Base-by-base conservation (phyloP, 2,797 vertebrate genomes). In the Schizopygopsis malacanthus region DNA sequence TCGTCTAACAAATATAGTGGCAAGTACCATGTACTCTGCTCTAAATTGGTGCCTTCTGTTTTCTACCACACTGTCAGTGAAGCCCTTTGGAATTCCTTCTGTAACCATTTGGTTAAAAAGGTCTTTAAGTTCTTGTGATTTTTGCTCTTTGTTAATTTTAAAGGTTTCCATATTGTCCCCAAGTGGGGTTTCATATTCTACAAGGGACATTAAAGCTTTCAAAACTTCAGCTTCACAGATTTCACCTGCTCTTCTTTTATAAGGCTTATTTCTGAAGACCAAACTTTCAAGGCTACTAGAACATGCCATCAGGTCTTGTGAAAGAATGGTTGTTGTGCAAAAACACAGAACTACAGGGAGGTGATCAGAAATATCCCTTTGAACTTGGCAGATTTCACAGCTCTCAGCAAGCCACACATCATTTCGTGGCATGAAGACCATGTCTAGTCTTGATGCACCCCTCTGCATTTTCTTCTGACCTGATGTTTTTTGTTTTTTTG, bases 341-440 rank as follows among this genome's bases (percentile, higher is more conserved):
- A 15, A 69, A 81, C 5, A 10, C 18, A 80, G 52, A 73, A 78
- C 10, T 16, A 81, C 41, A 43, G 71, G 83, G n/a, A 50, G 39
- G 25, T 77, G 86, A 81, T 87, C 78, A 45, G 82, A 84, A 37
- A 87, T 84, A 28, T 12, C 2, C 9, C 6, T 45, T 56, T n/a
- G 7, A 28, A 3, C 18, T 5, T n/a, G 20, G 4, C 0, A 2
- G 6, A 75, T 80, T 12, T 63, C 16, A 59, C 78, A 85, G 5
- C 41, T 33, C n/a, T 81, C 0, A 22, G 39, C 50, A 59, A 54
- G 28, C 1, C 72, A 20, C 50, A 81, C 37, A 15, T 50, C 12
- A 43, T 61, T 28, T 13, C 39, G 41, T 12, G 52, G 41, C 28
- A 81, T 76, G 22, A 85, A 61, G 28, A 85, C 5, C 59, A 81